phyloP scores from a whole-genome alignment of 2,888 invertebrate genomes.

The Drosophila eohydei region DNA sequence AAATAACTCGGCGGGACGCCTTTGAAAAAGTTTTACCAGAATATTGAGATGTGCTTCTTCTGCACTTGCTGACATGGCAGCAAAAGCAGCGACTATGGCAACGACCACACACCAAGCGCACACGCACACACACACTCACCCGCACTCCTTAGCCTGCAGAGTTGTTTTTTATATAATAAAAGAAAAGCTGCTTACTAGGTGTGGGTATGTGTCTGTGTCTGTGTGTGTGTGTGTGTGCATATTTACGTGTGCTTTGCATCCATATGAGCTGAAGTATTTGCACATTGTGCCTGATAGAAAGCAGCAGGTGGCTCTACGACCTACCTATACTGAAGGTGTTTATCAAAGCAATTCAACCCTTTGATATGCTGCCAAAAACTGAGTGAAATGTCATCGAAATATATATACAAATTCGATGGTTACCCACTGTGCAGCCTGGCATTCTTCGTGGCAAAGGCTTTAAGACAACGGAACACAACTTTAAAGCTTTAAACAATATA shows the following conservation, averaged over 20 bases:
- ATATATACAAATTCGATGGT: constrained; percentile 5
- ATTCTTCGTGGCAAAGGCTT: constrained; percentile 10
- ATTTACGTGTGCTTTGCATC: constrained; percentile 29
- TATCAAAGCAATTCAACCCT: constrained; percentile 58
- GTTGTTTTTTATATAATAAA: constrained; percentile 54
- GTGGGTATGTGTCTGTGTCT: not conserved
- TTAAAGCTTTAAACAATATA: not conserved
- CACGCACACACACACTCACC: not conserved
- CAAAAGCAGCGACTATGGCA: constrained; percentile 18
- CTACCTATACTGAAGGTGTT: constrained; percentile 41
- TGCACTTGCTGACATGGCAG: constrained; percentile 45
- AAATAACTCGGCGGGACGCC: constrained; percentile 45
- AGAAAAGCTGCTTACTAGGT: constrained; percentile 64
- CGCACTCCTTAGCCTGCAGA: constrained; percentile 39
- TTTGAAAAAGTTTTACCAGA: constrained; percentile 40
- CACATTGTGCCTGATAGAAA: constrained; percentile 37
- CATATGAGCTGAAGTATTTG: constrained; percentile 24
- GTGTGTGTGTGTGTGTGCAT: constrained; percentile 1
- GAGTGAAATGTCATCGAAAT: constrained; percentile 2
- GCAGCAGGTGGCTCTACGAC: constrained; percentile 6
- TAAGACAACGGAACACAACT: not conserved
- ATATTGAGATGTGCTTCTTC: constrained; percentile 1
- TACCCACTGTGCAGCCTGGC: constrained; percentile 23
- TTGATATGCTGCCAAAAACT: constrained; percentile 43
- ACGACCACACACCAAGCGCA: constrained; percentile 2